A percentile compares a stretch with the other conserved stretches of the same genome.
phyloP scores from a whole-genome alignment of 2,888 invertebrate species.

The Nasonovia ribisnigri region DNA sequence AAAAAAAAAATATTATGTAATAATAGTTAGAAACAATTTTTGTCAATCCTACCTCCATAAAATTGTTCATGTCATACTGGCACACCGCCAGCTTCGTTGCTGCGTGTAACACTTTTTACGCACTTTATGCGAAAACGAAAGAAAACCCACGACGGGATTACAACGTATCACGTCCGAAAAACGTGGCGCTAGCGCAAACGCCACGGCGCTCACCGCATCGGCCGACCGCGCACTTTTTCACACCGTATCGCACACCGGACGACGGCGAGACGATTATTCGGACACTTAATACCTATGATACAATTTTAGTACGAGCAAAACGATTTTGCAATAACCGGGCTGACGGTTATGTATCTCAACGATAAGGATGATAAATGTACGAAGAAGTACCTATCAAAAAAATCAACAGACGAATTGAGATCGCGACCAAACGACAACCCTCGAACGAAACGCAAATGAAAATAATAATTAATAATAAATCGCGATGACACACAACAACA shows the following conservation, averaged over 20 bases:
- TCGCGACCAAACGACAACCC: background rate
- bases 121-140: slow-evolving; percentile 59
- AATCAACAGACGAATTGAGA: background rate
- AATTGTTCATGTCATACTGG: slow-evolving; percentile 68
- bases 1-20: background rate
- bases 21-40: background rate
- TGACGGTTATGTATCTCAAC: background rate
- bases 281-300: background rate
- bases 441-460: background rate
- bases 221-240: background rate
- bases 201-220: background rate
- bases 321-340: background rate
- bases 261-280: background rate
- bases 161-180: background rate
- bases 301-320: background rate
- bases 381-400: background rate
- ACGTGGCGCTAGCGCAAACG: background rate
- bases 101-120: slow-evolving; percentile 40
- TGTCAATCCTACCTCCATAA: slow-evolving; percentile 68
- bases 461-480: background rate
- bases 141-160: background rate
- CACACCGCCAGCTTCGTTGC: slow-evolving; percentile 67
- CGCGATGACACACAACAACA: background rate
- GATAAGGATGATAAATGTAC: background rate
- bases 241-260: background rate